Evolutionary conservation across 2,113 vertebrate species (phyloP).

Genomic region (Oreotrochilus melanogaster): DNA sequence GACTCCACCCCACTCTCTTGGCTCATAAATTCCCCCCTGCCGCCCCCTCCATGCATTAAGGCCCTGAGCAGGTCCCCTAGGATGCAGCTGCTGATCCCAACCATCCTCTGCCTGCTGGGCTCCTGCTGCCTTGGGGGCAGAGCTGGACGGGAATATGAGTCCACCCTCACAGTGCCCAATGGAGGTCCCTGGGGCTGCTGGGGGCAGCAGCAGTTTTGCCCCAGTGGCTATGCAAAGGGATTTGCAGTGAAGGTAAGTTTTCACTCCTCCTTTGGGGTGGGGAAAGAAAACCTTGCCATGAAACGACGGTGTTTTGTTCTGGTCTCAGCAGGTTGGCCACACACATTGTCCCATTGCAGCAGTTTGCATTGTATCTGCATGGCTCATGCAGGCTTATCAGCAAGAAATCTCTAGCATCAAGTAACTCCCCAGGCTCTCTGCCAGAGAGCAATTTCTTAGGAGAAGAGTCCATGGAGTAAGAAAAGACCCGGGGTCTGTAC

Average conservation of each 20-base stretch:
- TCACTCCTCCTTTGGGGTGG: neutral
- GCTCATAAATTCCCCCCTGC: neutral
- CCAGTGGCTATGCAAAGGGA: neutral
- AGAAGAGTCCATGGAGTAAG: neutral
- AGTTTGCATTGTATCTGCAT: neutral
- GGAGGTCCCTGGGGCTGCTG: neutral
- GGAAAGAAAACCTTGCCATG: neutral
- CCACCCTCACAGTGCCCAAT: neutral
- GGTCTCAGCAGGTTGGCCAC: neutral
- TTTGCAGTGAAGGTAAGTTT: slow-evolving; percentile 14
- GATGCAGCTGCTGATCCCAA: neutral
- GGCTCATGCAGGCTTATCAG: neutral
- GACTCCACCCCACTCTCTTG: neutral
- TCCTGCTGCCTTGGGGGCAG: neutral
- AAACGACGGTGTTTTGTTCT: neutral
- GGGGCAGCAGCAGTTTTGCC: neutral
- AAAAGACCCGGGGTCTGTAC: neutral
- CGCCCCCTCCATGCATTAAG: accelerated
- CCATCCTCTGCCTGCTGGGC: neutral
- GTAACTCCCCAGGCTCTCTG: neutral
- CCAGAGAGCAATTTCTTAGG: neutral
- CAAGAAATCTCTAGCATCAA: accelerated
- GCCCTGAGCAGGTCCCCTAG: accelerated
- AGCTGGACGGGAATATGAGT: accelerated
- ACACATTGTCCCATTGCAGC: neutral